Percentiles rank a stretch among this genome's conserved stretches.
Evolutionary conservation across 2,888 invertebrate species (phyloP).

Genomic region (Phortica okadai): DNA sequence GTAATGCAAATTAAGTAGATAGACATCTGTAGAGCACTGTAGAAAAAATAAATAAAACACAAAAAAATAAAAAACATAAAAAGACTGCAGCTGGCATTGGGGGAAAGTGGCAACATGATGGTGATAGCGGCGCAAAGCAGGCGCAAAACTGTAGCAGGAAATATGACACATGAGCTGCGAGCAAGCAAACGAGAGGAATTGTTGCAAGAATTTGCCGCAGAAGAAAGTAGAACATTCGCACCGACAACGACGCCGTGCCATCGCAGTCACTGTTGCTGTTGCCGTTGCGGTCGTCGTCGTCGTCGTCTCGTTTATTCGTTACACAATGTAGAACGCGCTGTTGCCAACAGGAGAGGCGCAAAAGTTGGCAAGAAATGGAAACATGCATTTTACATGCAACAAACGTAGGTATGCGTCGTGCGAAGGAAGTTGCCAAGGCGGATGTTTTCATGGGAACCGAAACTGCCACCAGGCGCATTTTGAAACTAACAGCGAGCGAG

Average conservation of each 20-base stretch:
- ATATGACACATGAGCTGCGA: conserved; percentile 19
- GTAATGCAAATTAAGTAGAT: conserved; percentile 66
- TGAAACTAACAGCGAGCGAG: neutral
- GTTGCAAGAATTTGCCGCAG: conserved; percentile 1
- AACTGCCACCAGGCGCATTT: neutral
- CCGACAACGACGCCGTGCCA: neutral
- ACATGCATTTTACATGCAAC: conserved; percentile 24
- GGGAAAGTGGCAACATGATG: neutral
- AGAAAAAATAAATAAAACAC: conserved; percentile 6
- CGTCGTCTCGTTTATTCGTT: neutral
- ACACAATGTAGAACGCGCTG: conserved; percentile 4
- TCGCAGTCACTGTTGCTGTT: neutral
- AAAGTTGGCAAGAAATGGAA: conserved; percentile 13
- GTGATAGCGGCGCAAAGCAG: neutral
- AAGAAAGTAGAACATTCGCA: conserved; percentile 14
- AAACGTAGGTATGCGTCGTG: neutral
- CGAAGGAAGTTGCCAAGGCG: neutral
- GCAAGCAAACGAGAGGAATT: conserved; percentile 2
- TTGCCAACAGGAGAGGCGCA: conserved; percentile 5
- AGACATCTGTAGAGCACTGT: conserved; percentile 4
- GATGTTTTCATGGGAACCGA: conserved; percentile 17
- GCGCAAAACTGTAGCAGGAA: conserved; percentile 16
- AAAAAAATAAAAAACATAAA: neutral
- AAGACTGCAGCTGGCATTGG: conserved; percentile 1
- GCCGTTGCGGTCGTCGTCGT: neutral